Percentiles rank a stretch among this genome's conserved stretches.
phyloP scores from a whole-genome alignment of 2,888 invertebrate species.

The Trachelus tabidus region DNA sequence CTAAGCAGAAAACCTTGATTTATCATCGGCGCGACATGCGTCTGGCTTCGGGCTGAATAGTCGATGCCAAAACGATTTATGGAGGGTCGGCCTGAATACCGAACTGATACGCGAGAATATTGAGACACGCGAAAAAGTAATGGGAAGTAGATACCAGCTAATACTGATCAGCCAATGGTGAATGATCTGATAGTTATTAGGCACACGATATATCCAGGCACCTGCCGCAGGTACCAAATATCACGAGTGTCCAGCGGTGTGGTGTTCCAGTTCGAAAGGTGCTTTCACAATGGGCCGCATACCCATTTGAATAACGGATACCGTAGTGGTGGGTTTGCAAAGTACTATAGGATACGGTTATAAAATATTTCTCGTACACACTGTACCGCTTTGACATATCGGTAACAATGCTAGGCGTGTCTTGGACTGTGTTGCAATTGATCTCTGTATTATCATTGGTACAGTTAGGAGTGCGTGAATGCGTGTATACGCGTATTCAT shows the following conservation, averaged over 20 bases:
- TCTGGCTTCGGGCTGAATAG: neutral
- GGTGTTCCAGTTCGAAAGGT: conserved; percentile 14
- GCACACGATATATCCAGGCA: neutral
- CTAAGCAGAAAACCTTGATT: neutral
- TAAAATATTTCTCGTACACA: conserved; percentile 13
- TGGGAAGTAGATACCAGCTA: neutral
- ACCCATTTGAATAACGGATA: conserved; percentile 1
- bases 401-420: conserved; percentile 64
- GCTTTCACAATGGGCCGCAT: conserved; percentile 10
- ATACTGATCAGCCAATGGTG: neutral
- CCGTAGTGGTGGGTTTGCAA: neutral
- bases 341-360: conserved; percentile 1
- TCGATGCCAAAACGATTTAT: neutral
- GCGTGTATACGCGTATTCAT: neutral
- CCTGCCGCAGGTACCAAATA: conserved; percentile 1
- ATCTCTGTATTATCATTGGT: conserved; percentile 11
- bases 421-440: conserved; percentile 53
- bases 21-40: neutral
- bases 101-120: neutral
- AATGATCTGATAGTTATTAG: neutral
- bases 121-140: neutral
- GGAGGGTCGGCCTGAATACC: neutral
- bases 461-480: neutral
- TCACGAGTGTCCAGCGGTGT: conserved; percentile 3
- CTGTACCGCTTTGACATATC: conserved; percentile 44